Evolutionary conservation across 1,140 invertebrate genomes (phyloP), one percentile per base, ranked within the genome.

Genomic region (Homarus americanus): DNA sequence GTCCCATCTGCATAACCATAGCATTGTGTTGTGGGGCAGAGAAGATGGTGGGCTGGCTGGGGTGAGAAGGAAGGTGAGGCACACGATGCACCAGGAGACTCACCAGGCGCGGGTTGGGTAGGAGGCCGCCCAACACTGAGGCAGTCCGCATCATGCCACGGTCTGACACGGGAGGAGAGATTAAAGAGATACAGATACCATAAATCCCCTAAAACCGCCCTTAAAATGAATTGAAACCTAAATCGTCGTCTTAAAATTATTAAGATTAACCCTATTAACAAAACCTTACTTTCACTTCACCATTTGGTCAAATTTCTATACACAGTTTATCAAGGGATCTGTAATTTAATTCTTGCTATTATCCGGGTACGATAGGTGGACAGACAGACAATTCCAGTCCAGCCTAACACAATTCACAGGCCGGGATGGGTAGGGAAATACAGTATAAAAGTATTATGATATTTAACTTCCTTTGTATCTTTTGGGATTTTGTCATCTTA

Each of bases 1-100:
- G 98, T 0, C 98, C 98, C 28, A 87, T 69, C 49, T 85, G 76
- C 75, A 92, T 44, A n/a, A 82, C 44, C 32, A 92, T 44, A 7
- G 32, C n/a, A 12, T 66, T 66, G 63, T 32, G 63, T 66, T 1
- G 63, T 0, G 63, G 7, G 63, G 24, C n/a, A 17, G 53, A 12
- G 38, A 79, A 10, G 41, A 87, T 92, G 28, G 24, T 41, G 75
- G 63, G 20, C 36, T 78, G 34, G 17, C 7, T 44, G n/a, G n/a
- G n/a, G n/a, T n/a, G n/a, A n/a, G n/a, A n/a, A 38, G 41, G 10
- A 15, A 34, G 10, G 7, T 28, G 28, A 0, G 73, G 82, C 32
- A 53, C 72, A 20, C 15, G 17, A 7, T 44, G 17, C 24, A 40
- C 12, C 20, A 63, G 24, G 20, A 88, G 72, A 53, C 91, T 92